Evolutionary conservation across 2,113 vertebrate species (phyloP).

Genomic region (Anolis sagrei): DNA sequence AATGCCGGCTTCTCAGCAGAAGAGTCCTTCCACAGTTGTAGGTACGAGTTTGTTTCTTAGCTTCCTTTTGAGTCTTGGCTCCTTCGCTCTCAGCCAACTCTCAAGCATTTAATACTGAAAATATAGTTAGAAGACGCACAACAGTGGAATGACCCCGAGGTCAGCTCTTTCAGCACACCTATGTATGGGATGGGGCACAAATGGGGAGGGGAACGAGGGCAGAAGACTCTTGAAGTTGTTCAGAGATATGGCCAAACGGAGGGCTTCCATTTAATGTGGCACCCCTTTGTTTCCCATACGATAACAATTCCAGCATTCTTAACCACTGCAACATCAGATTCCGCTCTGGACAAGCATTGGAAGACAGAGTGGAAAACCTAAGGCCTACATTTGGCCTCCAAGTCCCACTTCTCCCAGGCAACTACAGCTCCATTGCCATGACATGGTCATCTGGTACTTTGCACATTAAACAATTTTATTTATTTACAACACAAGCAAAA

Average conservation of each 20-base stretch:
- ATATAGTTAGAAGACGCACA: neutral
- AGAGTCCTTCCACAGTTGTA: neutral
- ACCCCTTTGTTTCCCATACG: neutral
- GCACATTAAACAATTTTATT: too few species aligned
- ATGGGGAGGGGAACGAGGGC: too few species aligned
- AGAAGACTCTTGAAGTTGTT: neutral
- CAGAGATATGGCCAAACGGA: neutral
- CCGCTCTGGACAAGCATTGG: neutral
- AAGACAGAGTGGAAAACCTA: too few species aligned
- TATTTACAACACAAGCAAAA: too few species aligned
- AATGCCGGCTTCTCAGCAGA: neutral
- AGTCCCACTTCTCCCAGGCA: too few species aligned
- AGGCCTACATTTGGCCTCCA: neutral
- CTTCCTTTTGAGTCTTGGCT: constrained; percentile 36
- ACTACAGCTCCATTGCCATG: too few species aligned
- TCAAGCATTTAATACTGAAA: neutral
- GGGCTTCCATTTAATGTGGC: neutral
- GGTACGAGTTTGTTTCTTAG: neutral
- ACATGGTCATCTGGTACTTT: too few species aligned
- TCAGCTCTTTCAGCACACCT: neutral
- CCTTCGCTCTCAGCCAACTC: constrained; percentile 43
- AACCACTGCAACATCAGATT: neutral
- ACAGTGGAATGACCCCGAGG: neutral
- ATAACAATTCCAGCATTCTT: neutral
- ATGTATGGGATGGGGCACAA: neutral